phyloP scores from a whole-genome alignment of 1,140 invertebrate genomes.

The Aphidius ervi region DNA sequence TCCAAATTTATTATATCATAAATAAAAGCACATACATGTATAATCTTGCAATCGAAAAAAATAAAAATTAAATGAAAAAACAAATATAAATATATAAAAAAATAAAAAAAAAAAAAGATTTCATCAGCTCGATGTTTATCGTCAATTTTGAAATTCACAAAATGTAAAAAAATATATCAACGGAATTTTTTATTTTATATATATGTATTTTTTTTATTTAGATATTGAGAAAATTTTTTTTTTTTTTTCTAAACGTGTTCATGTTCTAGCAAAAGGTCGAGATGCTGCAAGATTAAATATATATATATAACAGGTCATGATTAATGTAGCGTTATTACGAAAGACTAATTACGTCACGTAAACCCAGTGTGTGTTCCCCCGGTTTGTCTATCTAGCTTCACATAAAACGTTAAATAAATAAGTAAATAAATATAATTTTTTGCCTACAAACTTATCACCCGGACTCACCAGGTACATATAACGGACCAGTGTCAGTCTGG shows the following conservation, averaged over 20 bases:
- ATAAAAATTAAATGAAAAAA: too few species aligned
- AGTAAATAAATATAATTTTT: neutral
- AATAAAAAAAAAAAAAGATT: too few species aligned
- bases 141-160: too few species aligned
- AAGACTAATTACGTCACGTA: slow-evolving; percentile 24
- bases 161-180: too few species aligned
- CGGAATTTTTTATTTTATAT: neutral
- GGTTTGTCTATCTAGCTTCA: too few species aligned
- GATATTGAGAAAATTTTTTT: neutral
- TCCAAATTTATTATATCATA: too few species aligned
- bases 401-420: too few species aligned
- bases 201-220: neutral
- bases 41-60: too few species aligned
- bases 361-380: neutral
- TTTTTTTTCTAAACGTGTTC: neutral
- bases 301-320: slow-evolving; percentile 17
- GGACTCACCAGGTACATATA: slow-evolving; percentile 9
- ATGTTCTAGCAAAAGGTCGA: slow-evolving; percentile 10
- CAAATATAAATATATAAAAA: too few species aligned
- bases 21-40: too few species aligned
- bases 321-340: slow-evolving; percentile 26
- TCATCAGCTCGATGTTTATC: too few species aligned
- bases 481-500: slow-evolving; percentile 15
- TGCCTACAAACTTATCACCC: slow-evolving; percentile 2
- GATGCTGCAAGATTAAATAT: slow-evolving; percentile 7